Base-by-base conservation (phyloP, 2,113 vertebrate species). In the Climacteris rufus region DNA sequence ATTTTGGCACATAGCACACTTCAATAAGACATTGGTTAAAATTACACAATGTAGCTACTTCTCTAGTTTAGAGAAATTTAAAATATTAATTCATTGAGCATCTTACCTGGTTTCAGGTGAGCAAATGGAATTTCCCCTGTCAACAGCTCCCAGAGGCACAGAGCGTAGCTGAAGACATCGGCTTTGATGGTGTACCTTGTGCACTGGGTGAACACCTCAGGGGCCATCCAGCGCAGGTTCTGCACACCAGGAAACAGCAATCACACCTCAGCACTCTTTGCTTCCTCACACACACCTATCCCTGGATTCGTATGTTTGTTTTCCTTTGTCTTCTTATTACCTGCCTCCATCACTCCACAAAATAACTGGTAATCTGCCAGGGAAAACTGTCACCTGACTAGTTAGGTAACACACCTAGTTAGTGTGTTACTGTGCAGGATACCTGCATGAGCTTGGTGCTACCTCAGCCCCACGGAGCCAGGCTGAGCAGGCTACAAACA, bases 171-270 rank as follows among this genome's bases (percentile, higher is more conserved):
- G 98, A 99, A 99, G 93, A 99, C 99, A 9, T 99, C 99, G 0
- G 99, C 99, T 93, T 99, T 99, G 95, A 99, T 98, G 1, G 99
- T 99, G 96, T 99, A 99, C 37, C 99, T 98, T 0, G 99, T 99
- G 25, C 99, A 99, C 96, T 99, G 99, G 1, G 98, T 99, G 97
- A 99, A 99, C 75, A 99, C 98, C 93, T 99, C 99, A 0, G 99
- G 99, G 66, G 99, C 99, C 99, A 99, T 99, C 99, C 99, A 99
- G 30, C 99, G 98, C 31, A 99, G 98, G 96, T 99, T 99, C 99
- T 99, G 96, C 0, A 0, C 8, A 30, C 30, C n/a, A 37, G 93
- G 54, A 83, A 87, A 88, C 63, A 93, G 4, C 60, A 53, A 4
- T 4, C 11, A 25, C 53, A 22, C n/a, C 1, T n/a, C 18, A 47